These are phyloP conservation scores for Melanotaenia pygmaea DNA, from an alignment of 2,797 vertebrate species.

Conservation along the genomic window DNA sequence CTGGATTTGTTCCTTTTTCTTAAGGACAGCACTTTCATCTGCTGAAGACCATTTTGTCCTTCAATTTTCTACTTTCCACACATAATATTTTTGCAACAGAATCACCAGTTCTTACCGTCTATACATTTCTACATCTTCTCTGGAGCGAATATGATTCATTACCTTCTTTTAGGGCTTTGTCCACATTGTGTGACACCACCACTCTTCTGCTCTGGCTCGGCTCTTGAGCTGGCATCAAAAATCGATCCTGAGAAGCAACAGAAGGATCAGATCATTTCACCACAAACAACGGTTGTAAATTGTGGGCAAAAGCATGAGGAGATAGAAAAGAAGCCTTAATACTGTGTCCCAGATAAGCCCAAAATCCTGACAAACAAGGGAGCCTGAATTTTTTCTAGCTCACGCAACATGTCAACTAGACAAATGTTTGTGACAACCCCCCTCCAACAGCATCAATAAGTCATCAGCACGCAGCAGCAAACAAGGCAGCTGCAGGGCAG, in stretches of 20 bases:
- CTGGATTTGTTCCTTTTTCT: too few relatives aligned
- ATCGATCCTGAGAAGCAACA: conserved; percentile 81
- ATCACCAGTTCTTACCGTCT: too few relatives aligned
- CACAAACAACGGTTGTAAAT: not conserved
- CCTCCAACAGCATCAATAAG: conserved; percentile 47
- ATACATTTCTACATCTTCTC: not conserved
- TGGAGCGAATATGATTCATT: conserved; percentile 26
- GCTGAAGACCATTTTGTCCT: too few relatives aligned
- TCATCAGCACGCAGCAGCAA: conserved; percentile 33
- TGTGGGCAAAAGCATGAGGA: conserved; percentile 6
- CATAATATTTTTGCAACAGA: too few relatives aligned
- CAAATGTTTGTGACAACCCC: conserved; percentile 37
- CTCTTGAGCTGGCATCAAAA: conserved; percentile 84
- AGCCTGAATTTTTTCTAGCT: conserved; percentile 4
- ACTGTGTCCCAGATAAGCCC: not conserved
- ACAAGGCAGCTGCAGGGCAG: conserved; percentile 15
- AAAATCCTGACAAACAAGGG: conserved; percentile 21
- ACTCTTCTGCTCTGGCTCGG: conserved; percentile 87
- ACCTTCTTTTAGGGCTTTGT: conserved; percentile 98
- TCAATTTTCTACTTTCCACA: too few relatives aligned
- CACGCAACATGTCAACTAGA: conserved; percentile 25
- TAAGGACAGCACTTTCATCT: too few relatives aligned
- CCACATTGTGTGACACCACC: conserved; percentile 95
- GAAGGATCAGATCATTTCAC: conserved; percentile 10
- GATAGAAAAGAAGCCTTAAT: not conserved